Percentiles rank a stretch among this genome's conserved stretches.
These are phyloP conservation scores for Diuraphis noxia DNA, from an alignment of 1,140 invertebrate species.

Conservation along the genomic window DNA sequence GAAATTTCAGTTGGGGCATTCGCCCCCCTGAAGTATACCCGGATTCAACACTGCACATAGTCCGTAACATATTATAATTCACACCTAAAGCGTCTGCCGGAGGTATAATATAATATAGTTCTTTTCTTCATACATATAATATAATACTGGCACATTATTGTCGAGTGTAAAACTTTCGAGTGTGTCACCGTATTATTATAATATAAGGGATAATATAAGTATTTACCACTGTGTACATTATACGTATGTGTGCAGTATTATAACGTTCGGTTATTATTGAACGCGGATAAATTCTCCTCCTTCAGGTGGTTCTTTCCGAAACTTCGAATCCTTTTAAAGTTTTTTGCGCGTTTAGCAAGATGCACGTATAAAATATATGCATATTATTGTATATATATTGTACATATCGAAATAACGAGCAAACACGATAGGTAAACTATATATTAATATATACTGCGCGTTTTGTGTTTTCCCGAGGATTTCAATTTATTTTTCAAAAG, in stretches of 20 bases:
- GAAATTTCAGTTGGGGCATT: too few relatives aligned
- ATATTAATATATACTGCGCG: not conserved
- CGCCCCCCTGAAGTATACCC: too few relatives aligned
- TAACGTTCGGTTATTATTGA: not conserved
- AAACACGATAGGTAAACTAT: not conserved
- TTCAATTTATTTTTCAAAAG: not conserved
- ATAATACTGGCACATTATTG: not conserved
- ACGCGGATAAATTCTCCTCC: not conserved
- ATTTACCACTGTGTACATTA: too few relatives aligned
- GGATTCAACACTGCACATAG: too few relatives aligned
- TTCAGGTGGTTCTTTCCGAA: not conserved
- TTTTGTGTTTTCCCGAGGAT: not conserved
- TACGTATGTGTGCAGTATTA: not conserved
- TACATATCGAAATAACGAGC: constrained; percentile 14
- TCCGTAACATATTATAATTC: too few relatives aligned
- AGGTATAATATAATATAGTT: too few relatives aligned
- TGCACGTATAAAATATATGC: not conserved
- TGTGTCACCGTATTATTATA: not conserved
- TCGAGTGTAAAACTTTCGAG: not conserved
- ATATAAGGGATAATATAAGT: not conserved
- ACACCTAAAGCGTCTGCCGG: not conserved
- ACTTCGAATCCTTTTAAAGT: not conserved
- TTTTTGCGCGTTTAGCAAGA: not conserved
- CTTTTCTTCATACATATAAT: not conserved
- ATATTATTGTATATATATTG: not conserved